phyloP scores from a whole-genome alignment of 2,888 invertebrate species.

The Frankliniella fusca region DNA sequence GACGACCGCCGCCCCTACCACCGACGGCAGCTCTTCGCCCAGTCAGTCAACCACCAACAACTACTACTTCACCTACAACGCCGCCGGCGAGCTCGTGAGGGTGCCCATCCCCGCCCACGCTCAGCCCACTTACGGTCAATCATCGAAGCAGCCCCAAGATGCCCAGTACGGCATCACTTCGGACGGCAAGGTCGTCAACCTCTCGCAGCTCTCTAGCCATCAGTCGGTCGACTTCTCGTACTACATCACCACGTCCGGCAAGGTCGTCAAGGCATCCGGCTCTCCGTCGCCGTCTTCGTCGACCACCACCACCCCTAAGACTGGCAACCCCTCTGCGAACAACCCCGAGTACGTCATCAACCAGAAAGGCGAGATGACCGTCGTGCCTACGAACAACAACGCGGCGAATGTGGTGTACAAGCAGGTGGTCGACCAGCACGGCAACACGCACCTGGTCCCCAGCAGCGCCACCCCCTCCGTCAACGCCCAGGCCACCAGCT shows the following conservation, averaged over 20 bases:
- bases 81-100: neutral
- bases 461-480: neutral
- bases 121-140: too few species aligned
- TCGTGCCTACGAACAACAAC: neutral
- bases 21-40: neutral
- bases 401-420: neutral
- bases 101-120: too few species aligned
- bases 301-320: neutral
- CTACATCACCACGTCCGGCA: neutral
- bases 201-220: neutral
- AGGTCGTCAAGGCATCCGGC: neutral
- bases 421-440: conserved; percentile 2
- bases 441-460: conserved; percentile 15
- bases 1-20: neutral
- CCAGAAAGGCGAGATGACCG: neutral
- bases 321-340: too few species aligned
- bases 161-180: neutral
- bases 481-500: neutral
- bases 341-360: conserved; percentile 5
- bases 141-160: neutral
- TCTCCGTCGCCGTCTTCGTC: neutral
- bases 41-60: neutral
- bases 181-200: conserved; percentile 3
- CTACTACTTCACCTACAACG: neutral
- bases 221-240: neutral